These are phyloP conservation scores for Indicator indicator DNA, from an alignment of 2,113 vertebrate genomes.

Conservation along the genomic window DNA sequence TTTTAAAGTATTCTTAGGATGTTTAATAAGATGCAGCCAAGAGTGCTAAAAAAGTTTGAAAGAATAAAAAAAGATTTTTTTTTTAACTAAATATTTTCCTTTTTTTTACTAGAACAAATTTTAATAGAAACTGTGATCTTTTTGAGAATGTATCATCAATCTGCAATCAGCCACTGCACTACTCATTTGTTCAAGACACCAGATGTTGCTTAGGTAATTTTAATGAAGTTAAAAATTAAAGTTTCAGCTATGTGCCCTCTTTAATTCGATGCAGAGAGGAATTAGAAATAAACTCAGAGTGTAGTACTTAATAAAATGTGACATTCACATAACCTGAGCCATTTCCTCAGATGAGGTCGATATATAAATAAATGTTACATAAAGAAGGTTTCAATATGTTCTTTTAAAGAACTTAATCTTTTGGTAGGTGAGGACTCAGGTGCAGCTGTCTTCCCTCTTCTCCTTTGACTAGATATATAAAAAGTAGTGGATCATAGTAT, in stretches of 20 bases:
- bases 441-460: background rate
- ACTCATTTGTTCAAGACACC: constrained; percentile 66
- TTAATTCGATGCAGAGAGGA: constrained; percentile 57
- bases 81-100: background rate
- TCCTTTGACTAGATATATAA: background rate
- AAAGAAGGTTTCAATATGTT: background rate
- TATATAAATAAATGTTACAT: constrained; percentile 17
- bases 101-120: background rate
- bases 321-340: constrained; percentile 63
- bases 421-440: background rate
- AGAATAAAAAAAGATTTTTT: background rate
- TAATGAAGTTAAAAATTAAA: constrained; percentile 75
- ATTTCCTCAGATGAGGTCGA: constrained; percentile 8
- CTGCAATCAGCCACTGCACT: constrained; percentile 57
- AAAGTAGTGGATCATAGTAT: background rate
- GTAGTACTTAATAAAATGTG: constrained; percentile 52
- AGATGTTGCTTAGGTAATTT: constrained; percentile 70
- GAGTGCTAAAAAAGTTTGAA: background rate
- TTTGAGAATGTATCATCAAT: constrained; percentile 58
- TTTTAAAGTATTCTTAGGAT: background rate
- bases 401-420: background rate
- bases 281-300: constrained; percentile 66
- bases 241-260: constrained; percentile 62
- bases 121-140: background rate
- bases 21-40: background rate